phyloP scores from a whole-genome alignment of 2,888 invertebrate genomes.

The Lordiphosa andalusiaca region DNA sequence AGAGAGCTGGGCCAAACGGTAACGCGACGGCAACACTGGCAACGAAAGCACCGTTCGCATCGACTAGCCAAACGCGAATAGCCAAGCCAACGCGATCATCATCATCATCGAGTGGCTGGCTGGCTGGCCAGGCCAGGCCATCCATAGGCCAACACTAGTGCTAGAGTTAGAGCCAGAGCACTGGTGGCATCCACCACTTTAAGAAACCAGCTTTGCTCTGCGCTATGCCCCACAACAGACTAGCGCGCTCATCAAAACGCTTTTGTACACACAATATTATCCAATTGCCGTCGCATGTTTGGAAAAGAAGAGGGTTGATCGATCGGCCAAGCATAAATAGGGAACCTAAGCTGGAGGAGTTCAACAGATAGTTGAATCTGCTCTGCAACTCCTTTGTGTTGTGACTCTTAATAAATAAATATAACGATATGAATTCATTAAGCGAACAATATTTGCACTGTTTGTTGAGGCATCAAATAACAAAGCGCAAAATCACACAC shows the following conservation, averaged over 20 bases:
- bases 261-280: constrained; percentile 54
- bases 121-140: background rate
- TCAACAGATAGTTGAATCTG: too few relatives aligned
- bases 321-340: too few relatives aligned
- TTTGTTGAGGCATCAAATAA: too few relatives aligned
- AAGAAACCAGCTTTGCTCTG: constrained; percentile 29
- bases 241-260: constrained; percentile 19
- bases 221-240: constrained; percentile 8
- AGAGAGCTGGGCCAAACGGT: constrained; percentile 48
- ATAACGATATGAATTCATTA: too few relatives aligned
- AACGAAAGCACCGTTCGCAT: constrained; percentile 78
- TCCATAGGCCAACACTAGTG: constrained; percentile 5
- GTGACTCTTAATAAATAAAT: too few relatives aligned
- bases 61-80: constrained; percentile 80
- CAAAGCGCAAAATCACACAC: too few relatives aligned
- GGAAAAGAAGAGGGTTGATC: background rate
- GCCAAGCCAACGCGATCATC: constrained; percentile 44
- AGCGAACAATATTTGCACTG: too few relatives aligned
- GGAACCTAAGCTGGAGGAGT: too few relatives aligned
- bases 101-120: constrained; percentile 22
- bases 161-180: constrained; percentile 1
- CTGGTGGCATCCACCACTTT: constrained; percentile 7
- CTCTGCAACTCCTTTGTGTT: too few relatives aligned
- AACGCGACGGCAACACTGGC: constrained; percentile 25
- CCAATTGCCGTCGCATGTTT: constrained; percentile 37